A percentile compares a stretch with the other conserved stretches of the same genome.
Evolutionary conservation across 2,113 vertebrate species (phyloP).

Genomic region (Aphelocoma coerulescens): DNA sequence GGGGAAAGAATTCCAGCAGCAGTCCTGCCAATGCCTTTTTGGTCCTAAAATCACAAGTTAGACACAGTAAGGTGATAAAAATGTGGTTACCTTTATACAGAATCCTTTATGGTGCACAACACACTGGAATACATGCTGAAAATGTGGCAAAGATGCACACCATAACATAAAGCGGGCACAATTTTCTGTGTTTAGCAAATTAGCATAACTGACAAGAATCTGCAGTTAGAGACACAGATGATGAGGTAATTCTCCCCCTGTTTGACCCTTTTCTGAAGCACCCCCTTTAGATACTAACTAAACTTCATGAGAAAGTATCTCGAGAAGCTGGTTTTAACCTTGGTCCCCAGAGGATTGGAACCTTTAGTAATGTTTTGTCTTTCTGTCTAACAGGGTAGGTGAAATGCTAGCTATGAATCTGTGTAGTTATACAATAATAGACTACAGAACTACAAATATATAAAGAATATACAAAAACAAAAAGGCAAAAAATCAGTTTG

Average conservation of each 20-base stretch:
- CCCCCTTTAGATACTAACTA: not conserved
- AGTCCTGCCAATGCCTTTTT: not conserved
- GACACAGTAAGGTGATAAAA: not conserved
- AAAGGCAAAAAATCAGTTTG: not conserved
- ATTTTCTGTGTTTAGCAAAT: not conserved
- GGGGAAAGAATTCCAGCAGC: not conserved
- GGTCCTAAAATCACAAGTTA: not conserved
- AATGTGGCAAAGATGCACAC: rapidly evolving
- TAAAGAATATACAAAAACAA: not conserved
- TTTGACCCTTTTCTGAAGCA: not conserved
- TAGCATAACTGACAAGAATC: not conserved
- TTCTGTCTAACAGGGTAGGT: not conserved
- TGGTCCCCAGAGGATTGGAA: not conserved
- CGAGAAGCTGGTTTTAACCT: not conserved
- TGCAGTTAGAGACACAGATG: not conserved
- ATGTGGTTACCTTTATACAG: not conserved
- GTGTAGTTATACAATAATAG: too few relatives aligned
- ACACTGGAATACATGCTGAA: rapidly evolving
- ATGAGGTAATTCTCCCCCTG: too few relatives aligned
- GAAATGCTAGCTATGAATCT: not conserved
- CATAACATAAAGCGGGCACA: rapidly evolving
- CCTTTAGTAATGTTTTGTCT: not conserved
- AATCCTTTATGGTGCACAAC: not conserved
- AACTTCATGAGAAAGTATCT: not conserved
- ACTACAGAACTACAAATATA: not conserved